These are phyloP conservation scores for Aphelocoma californica DNA, from an alignment of 2,797 vertebrate genomes.

Conservation along the genomic window DNA sequence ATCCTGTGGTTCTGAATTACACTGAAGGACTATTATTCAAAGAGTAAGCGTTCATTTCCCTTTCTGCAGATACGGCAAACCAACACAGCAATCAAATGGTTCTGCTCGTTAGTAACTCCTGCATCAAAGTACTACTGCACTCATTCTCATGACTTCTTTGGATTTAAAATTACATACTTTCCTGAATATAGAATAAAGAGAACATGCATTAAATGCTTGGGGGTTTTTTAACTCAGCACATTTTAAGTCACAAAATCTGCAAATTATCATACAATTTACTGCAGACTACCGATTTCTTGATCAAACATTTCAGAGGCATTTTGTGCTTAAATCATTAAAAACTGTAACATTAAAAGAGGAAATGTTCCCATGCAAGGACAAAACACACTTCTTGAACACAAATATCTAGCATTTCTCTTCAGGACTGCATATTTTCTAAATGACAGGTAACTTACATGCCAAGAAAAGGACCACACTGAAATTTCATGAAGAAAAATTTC, in stretches of 20 bases:
- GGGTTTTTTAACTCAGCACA: accelerated
- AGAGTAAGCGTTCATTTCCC: not conserved
- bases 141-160: not conserved
- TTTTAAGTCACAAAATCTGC: not conserved
- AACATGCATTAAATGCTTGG: not conserved
- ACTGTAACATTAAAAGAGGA: not conserved
- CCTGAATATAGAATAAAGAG: not conserved
- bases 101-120: not conserved
- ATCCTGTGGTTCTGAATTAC: not conserved
- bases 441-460: not conserved
- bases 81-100: not conserved
- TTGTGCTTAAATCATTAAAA: not conserved
- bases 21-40: not conserved
- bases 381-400: not conserved
- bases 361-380: not conserved
- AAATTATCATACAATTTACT: not conserved
- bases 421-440: not conserved
- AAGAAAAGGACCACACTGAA: not conserved
- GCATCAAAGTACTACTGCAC: not conserved
- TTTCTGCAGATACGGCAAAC: not conserved
- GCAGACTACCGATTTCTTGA: not conserved
- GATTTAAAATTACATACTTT: not conserved
- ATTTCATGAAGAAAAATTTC: not conserved
- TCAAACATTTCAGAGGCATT: not conserved
- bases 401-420: not conserved